Evolutionary conservation across 2,113 vertebrate genomes (phyloP).

Genomic region (Dasyurus viverrinus): DNA sequence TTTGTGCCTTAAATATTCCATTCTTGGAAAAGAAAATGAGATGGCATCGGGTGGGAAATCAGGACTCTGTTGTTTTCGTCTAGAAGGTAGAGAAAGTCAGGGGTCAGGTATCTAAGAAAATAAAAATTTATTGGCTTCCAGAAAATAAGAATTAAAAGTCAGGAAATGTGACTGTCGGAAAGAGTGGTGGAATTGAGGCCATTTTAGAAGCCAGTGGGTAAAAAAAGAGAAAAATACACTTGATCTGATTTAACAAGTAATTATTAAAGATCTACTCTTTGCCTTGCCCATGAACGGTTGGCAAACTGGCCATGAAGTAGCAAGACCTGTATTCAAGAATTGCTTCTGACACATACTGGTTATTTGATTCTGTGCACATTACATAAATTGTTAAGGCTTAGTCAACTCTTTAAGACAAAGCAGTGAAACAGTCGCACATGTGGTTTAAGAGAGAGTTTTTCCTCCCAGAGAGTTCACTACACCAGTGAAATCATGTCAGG

Average conservation of each 20-base stretch:
- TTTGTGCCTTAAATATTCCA: neutral
- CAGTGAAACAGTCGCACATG: neutral
- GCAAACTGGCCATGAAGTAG: neutral
- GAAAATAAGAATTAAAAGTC: neutral
- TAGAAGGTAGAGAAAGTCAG: neutral
- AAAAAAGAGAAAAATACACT: neutral
- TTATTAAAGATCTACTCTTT: neutral
- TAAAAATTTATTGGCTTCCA: neutral
- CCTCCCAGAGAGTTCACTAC: neutral
- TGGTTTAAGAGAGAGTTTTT: neutral
- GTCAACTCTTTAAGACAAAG: neutral
- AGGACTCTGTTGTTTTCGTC: neutral
- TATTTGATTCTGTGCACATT: neutral
- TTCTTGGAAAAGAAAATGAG: neutral
- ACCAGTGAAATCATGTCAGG: neutral
- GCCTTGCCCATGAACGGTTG: neutral
- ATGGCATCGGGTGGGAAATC: too few species aligned
- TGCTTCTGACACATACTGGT: neutral
- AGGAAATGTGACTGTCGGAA: neutral
- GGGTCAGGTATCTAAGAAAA: neutral
- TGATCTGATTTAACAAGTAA: neutral
- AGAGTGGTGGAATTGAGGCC: neutral
- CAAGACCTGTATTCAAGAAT: neutral
- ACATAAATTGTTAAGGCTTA: neutral
- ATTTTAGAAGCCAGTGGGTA: neutral